These are phyloP conservation scores for Chrysemys picta DNA, from an alignment of 2,113 vertebrate species.

Conservation along the genomic window DNA sequence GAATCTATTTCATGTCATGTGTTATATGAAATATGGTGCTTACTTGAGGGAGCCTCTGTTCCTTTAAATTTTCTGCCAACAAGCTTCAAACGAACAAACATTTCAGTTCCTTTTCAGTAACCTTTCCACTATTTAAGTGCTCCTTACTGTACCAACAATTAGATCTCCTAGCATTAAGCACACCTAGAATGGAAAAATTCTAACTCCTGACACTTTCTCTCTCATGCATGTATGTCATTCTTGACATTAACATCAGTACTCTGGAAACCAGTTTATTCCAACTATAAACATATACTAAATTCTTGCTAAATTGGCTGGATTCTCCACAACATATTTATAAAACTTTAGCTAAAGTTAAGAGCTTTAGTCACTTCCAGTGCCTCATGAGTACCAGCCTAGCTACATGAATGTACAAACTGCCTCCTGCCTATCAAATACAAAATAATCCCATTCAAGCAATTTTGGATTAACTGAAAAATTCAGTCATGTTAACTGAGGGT, in stretches of 20 bases:
- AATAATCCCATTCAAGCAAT: not conserved
- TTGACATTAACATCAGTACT: not conserved
- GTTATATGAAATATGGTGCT: not conserved
- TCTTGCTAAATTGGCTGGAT: not conserved
- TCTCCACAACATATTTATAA: not conserved
- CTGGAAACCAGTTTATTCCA: not conserved
- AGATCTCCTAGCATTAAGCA: not conserved
- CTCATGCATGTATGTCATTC: not conserved
- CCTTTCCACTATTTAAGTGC: constrained; percentile 22
- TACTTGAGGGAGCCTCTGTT: constrained; percentile 43
- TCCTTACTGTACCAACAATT: not conserved
- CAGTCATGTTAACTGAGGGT: not conserved
- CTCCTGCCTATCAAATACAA: not conserved
- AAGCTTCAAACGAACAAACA: constrained; percentile 25
- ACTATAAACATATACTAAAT: not conserved
- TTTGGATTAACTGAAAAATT: not conserved
- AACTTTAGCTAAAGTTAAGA: not conserved
- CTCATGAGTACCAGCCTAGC: not conserved
- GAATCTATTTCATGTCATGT: constrained; percentile 6
- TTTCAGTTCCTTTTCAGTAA: not conserved
- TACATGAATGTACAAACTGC: not conserved
- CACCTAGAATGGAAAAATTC: not conserved
- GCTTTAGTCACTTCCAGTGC: not conserved
- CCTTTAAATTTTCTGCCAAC: constrained; percentile 37
- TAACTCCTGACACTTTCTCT: not conserved